A percentile compares a stretch with the other conserved stretches of the same genome.
Conservation (phyloP, 1,140 invertebrate species). For the Neotoxoptera formosana region DNA sequence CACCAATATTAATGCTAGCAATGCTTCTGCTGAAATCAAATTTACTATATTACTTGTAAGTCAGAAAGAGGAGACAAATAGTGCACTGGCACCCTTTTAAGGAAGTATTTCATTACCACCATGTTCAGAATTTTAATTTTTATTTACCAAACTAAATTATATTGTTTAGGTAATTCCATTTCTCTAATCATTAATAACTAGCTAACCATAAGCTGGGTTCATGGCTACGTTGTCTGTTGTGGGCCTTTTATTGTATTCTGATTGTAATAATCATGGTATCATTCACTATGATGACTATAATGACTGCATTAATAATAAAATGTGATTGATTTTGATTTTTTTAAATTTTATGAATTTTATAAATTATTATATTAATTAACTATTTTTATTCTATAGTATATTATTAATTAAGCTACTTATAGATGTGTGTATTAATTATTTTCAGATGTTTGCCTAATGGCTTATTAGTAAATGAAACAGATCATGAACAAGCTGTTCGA, state of each 20-base stretch:
- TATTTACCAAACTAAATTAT: not conserved
- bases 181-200: not conserved
- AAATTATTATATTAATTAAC: too few species aligned
- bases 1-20: not conserved
- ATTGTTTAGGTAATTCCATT: not conserved
- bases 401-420: not conserved
- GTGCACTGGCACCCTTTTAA: too few species aligned
- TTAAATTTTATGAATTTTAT: not conserved
- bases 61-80: too few species aligned
- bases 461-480: slow-evolving; percentile 35
- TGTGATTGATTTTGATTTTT: not conserved
- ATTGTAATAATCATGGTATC: too few species aligned
- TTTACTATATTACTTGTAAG: not conserved
- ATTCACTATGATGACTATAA: too few species aligned
- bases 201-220: too few species aligned
- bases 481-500: not conserved
- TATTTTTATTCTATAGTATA: not conserved
- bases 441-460: slow-evolving; percentile 24
- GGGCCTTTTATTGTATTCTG: too few species aligned
- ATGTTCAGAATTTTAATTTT: too few species aligned
- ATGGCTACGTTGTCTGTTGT: too few species aligned
- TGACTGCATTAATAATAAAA: not conserved
- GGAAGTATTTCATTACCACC: too few species aligned
- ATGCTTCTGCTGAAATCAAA: not conserved
- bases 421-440: not conserved